Conservation (phyloP, 2,113 vertebrate genomes). For the Athene cunicularia region DNA sequence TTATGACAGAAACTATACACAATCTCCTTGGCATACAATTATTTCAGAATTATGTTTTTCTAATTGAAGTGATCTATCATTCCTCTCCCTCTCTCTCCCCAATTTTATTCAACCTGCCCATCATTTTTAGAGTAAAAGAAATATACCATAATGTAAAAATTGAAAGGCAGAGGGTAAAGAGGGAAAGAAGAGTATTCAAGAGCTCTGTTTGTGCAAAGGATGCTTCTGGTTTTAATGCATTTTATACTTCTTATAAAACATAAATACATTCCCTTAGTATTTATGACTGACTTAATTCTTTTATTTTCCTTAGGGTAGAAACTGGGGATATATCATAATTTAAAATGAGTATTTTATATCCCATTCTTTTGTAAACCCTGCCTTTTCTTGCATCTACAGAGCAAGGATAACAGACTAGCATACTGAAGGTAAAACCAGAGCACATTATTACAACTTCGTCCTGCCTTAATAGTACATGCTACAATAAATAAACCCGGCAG, state of each 20-base stretch:
- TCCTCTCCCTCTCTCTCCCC: neutral
- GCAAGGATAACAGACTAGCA: neutral
- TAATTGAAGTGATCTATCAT: constrained; percentile 21
- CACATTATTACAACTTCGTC: neutral
- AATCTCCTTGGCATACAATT: constrained; percentile 7
- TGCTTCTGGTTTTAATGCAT: neutral
- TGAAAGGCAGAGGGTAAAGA: neutral
- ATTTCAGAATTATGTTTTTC: constrained; percentile 32
- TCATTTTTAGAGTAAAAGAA: constrained; percentile 4
- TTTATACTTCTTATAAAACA: constrained; percentile 29
- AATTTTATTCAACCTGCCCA: constrained; percentile 15
- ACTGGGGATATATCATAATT: neutral
- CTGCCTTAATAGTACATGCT: neutral
- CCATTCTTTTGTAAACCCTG: neutral
- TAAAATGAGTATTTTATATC: neutral
- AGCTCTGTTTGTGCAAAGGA: neutral
- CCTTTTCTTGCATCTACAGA: neutral
- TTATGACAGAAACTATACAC: neutral
- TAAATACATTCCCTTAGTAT: neutral
- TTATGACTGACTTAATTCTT: neutral
- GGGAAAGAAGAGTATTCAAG: neutral
- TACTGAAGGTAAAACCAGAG: neutral
- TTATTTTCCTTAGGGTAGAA: neutral
- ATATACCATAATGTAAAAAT: neutral
- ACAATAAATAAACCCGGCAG: neutral